phyloP scores from a whole-genome alignment of 1,140 invertebrate species.

The Mizuhopecten yessoensis region DNA sequence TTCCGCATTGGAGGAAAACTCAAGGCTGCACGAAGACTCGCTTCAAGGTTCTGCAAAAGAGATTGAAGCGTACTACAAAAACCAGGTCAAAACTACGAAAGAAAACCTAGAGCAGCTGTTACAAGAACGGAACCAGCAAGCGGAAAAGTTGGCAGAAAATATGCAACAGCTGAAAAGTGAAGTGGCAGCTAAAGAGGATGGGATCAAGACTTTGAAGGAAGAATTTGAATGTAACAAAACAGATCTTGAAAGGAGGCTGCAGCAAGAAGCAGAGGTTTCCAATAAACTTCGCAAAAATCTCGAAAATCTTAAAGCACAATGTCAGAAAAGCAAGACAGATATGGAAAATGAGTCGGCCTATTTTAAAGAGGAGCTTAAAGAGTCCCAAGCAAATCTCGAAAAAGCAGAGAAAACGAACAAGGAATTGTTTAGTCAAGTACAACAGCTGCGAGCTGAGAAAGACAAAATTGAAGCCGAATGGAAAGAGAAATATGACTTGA shows the following conservation, averaged over 20 bases:
- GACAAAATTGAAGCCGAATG: constrained; percentile 52
- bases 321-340: constrained; percentile 47
- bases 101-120: constrained; percentile 66
- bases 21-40: constrained; percentile 69
- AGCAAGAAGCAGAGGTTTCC: constrained; percentile 55
- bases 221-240: constrained; percentile 61
- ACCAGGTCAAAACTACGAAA: constrained; percentile 67
- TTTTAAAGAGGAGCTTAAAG: constrained; percentile 52
- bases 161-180: constrained; percentile 16
- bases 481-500: constrained; percentile 53
- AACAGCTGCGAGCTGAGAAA: constrained; percentile 58
- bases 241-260: constrained; percentile 54
- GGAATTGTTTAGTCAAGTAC: constrained; percentile 58
- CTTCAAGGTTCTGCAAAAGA: constrained; percentile 69
- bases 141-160: background rate
- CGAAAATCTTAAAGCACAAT: constrained; percentile 60
- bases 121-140: constrained; percentile 61
- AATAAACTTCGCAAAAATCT: constrained; percentile 65
- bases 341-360: constrained; percentile 41
- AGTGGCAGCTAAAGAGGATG: constrained; percentile 42
- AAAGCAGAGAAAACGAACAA: constrained; percentile 62
- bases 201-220: constrained; percentile 52
- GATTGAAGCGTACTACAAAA: constrained; percentile 70
- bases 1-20: constrained; percentile 68
- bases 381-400: constrained; percentile 46